phyloP scores from a whole-genome alignment of 1,140 invertebrate genomes.

The Drosophila tropicalis region DNA sequence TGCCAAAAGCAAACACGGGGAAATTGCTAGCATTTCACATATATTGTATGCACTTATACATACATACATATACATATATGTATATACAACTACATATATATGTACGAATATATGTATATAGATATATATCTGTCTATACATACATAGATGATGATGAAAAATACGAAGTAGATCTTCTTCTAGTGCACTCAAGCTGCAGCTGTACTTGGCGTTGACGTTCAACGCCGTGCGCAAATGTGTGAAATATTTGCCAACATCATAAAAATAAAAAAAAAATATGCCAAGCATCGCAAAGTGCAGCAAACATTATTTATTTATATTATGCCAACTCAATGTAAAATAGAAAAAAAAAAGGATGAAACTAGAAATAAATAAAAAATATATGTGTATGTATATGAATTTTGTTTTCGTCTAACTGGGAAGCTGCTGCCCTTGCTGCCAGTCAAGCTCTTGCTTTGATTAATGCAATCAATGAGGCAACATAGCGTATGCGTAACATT shows the following conservation, averaged over 20 bases:
- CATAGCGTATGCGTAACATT: slow-evolving; percentile 65
- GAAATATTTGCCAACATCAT: slow-evolving; percentile 11
- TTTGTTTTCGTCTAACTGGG: slow-evolving; percentile 7
- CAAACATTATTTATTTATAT: slow-evolving; percentile 66
- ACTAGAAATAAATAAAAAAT: slow-evolving; percentile 34
- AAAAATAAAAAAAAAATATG: slow-evolving; percentile 2
- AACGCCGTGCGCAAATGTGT: neutral
- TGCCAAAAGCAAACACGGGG: slow-evolving; percentile 66
- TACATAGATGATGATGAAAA: slow-evolving; percentile 13
- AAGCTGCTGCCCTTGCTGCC: neutral
- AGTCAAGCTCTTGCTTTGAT: slow-evolving; percentile 46
- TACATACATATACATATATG: neutral
- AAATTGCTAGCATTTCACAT: slow-evolving; percentile 54
- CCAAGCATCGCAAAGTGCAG: slow-evolving; percentile 43
- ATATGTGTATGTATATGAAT: slow-evolving; percentile 28
- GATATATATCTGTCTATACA: slow-evolving; percentile 12
- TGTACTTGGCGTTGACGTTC: slow-evolving; percentile 6
- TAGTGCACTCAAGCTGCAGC: neutral
- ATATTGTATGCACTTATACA: neutral
- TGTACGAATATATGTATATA: neutral
- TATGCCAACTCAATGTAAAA: slow-evolving; percentile 39
- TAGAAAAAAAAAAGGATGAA: slow-evolving; percentile 7
- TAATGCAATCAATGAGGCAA: slow-evolving; percentile 60
- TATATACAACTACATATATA: neutral
- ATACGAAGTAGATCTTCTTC: slow-evolving; percentile 4